Evolutionary conservation across 2,888 invertebrate species (phyloP), one percentile per base, ranked within the genome.

Genomic region (Latrodectus elegans): DNA sequence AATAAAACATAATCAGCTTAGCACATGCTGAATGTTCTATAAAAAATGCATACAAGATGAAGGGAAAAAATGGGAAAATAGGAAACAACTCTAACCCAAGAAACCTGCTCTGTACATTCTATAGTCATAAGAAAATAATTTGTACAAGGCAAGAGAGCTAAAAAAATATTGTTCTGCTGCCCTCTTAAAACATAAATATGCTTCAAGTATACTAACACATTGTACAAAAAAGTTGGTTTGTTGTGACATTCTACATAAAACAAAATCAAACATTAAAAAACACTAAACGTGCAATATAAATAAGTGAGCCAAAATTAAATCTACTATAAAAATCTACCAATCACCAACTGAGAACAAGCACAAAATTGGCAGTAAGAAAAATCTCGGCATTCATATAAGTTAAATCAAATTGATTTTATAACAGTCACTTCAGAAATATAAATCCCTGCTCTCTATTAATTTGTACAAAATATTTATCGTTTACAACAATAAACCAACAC

Each of bases 231-330:
- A 26, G 22, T 80, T 15, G 15, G 15, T 51, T 71, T n/a, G 52
- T 52, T 51, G 12, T 14, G 70, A 81, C 55, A 76, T 26, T 73
- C 71, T 77, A 82, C 87, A 78, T 60, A 68, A 83, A 88, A 79
- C 70, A 72, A 72, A 73, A 38, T 70, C 38, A 83, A 88, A 83
- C 79, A 88, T 75, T 83, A 71, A 81, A 38, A 87, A 87, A 87
- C 86, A 87, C 72, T 81, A 81, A 87, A 87, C 76, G 84, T 88
- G 81, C 88, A 85, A 76, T 85, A 88, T 88, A 88, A 88, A 88
- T 88, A 88, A 88, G 88, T 88, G 88, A 88, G 84, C 88, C 70
- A 64, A 83, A 88, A 85, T 65, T 65, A 52, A 74, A 81, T 78
- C 65, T 51, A 67, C 81, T 85, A 85, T 84, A 80, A 88, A 84